A percentile compares a stretch with the other conserved stretches of the same genome.
phyloP scores from a whole-genome alignment of 2,113 vertebrate genomes.

The Astur gentilis region DNA sequence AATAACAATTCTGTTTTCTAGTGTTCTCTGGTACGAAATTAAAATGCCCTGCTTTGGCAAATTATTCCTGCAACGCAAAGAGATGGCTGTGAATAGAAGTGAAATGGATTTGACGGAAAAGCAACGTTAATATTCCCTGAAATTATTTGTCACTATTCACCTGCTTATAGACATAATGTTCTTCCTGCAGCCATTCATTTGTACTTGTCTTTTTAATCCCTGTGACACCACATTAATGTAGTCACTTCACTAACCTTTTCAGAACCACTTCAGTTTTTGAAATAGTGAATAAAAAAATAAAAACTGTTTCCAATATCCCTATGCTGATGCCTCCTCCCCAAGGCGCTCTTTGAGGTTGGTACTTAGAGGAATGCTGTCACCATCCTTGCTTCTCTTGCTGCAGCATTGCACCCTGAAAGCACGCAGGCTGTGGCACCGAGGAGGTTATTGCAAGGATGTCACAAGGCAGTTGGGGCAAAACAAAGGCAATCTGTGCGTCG shows the following conservation, averaged over 20 bases:
- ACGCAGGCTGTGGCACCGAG: rapidly evolving
- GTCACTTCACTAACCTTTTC: not conserved
- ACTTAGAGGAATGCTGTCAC: not conserved
- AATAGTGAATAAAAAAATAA: not conserved
- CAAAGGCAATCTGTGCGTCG: not conserved
- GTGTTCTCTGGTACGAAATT: not conserved
- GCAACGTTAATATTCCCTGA: not conserved
- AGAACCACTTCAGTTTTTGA: not conserved
- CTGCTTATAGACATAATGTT: not conserved
- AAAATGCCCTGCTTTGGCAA: not conserved
- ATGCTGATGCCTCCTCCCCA: not conserved
- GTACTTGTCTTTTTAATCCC: not conserved
- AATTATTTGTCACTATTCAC: not conserved
- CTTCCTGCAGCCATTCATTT: not conserved
- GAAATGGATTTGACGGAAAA: not conserved
- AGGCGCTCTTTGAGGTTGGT: not conserved
- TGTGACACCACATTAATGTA: not conserved
- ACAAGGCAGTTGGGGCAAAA: not conserved
- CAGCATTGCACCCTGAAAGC: not conserved
- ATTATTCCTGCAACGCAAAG: not conserved
- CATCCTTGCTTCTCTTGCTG: not conserved
- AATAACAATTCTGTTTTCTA: conserved; percentile 45
- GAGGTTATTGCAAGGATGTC: not conserved
- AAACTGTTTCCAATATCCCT: not conserved
- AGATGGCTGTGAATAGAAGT: not conserved